phyloP scores from a whole-genome alignment of 30 jellyfish, hydroid and myxozoan genomes.

The Turritopsis dohrnii region DNA sequence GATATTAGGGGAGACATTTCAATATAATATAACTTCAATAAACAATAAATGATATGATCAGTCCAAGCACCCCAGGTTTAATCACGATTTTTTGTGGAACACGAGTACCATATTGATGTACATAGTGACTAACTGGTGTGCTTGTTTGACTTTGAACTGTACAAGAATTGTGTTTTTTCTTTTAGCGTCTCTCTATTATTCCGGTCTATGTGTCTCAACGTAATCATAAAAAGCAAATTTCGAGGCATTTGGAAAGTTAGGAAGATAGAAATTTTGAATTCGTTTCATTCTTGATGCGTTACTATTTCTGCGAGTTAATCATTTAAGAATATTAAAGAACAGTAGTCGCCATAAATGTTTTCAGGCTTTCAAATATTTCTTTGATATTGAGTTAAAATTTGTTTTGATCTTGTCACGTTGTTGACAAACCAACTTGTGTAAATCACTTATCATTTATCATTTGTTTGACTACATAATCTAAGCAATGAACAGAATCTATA shows the following conservation, averaged over 20 bases:
- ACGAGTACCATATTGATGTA: not conserved
- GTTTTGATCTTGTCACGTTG: no score
- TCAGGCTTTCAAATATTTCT: no score
- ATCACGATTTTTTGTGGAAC: not conserved
- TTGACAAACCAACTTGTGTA: no score
- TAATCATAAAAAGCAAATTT: not conserved
- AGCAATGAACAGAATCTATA: not conserved
- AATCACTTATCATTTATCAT: no score
- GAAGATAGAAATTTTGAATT: not conserved
- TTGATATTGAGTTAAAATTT: no score
- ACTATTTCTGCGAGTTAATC: not conserved
- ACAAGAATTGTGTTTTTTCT: not conserved
- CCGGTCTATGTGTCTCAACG: slow-evolving; percentile 10
- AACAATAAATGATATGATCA: not conserved
- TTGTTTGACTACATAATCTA: not conserved
- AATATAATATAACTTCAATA: not conserved
- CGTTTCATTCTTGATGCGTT: not conserved
- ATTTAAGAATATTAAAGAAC: not conserved
- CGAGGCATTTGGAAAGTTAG: not conserved
- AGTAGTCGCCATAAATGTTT: not conserved
- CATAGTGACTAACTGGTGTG: not conserved
- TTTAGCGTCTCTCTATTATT: not conserved
- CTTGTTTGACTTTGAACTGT: slow-evolving; percentile 13
- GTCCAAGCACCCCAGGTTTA: slow-evolving; percentile 17
- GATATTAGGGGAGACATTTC: no score